Base-by-base conservation (phyloP, 2,888 invertebrate genomes). In the Myopa tessellatipennis region DNA sequence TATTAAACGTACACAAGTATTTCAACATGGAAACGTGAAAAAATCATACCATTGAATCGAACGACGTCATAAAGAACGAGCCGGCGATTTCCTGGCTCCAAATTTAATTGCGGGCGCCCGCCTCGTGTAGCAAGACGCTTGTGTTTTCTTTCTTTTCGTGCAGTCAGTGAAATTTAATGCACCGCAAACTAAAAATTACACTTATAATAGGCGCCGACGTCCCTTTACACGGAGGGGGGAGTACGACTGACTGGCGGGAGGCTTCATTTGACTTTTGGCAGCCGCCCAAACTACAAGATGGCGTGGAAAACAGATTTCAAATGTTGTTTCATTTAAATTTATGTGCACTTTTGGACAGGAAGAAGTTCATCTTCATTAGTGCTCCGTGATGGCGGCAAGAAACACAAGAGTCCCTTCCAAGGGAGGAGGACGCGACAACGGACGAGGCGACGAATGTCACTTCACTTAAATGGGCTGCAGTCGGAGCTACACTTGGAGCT, bases 11-110 rank as follows among this genome's bases (percentile, higher is more conserved):
- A 26, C 36, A 73, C 63, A 73, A 73, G 61, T 61, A 61, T 50
- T 79, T 78, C 78, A 74, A 76, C 78, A 77, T 74, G 76, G 72
- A 74, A 78, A 80, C 7, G 73, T 74, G 68, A 75, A 74, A 45
- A 78, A 76, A 74, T 77, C 65, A 36, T 6, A 26, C 36, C 79
- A 80, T 78, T 79, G 76, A 80, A 79, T 79, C 78, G 78, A 79
- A 80, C 72, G 72, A 73, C 63, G 73, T 73, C 73, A 73, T 73
- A 50, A 63, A 45, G 34, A 61, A 26, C 63, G 73, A 73, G 14
- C 34, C 50, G 71, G 16, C 38, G 69, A 72, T 63, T 73, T 52
- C 52, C 52, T 52, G 73, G 45, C 73, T 61, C 73, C 63, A 34
- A 50, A 63, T 8, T 61, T 50, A 73, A 73, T 63, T 73, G 73